phyloP scores from a whole-genome alignment of 2,888 invertebrate genomes.

The Apodemia zela region DNA sequence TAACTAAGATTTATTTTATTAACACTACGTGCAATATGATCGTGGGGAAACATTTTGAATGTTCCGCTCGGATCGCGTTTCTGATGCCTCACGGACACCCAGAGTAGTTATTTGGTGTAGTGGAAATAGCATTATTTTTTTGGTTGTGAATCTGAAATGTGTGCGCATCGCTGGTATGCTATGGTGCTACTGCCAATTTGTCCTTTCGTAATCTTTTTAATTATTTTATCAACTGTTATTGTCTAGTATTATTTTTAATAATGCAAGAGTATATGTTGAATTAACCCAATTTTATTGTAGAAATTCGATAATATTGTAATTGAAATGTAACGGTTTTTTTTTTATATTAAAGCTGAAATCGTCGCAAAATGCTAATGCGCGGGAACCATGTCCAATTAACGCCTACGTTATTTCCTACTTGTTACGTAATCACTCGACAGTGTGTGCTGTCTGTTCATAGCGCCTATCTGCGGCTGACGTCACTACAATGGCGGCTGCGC shows the following conservation, averaged over 20 bases:
- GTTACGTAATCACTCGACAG: neutral
- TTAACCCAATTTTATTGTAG: constrained; percentile 54
- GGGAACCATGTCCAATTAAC: neutral
- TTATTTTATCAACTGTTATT: constrained; percentile 70
- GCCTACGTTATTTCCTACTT: too few species aligned
- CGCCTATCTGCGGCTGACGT: neutral
- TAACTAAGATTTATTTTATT: constrained; percentile 60
- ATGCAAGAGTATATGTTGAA: constrained; percentile 63
- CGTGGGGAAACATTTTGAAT: constrained; percentile 48
- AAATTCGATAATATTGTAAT: constrained; percentile 71
- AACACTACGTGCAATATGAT: constrained; percentile 58
- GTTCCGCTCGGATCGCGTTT: constrained; percentile 45
- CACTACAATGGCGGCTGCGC: neutral
- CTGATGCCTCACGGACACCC: constrained; percentile 57
- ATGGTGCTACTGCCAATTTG: constrained; percentile 62
- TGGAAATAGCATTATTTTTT: constrained; percentile 75
- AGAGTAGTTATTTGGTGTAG: constrained; percentile 72
- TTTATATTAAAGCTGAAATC: neutral
- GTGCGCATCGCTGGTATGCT: constrained; percentile 53
- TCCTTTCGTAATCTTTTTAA: constrained; percentile 46
- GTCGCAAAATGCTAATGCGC: neutral
- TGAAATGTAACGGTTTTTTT: constrained; percentile 68
- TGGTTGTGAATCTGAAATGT: constrained; percentile 69
- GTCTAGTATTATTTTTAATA: constrained; percentile 70
- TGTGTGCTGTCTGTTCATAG: neutral